These are phyloP conservation scores for Cataglyphis livida DNA, from an alignment of 2,888 invertebrate species.

Conservation along the genomic window DNA sequence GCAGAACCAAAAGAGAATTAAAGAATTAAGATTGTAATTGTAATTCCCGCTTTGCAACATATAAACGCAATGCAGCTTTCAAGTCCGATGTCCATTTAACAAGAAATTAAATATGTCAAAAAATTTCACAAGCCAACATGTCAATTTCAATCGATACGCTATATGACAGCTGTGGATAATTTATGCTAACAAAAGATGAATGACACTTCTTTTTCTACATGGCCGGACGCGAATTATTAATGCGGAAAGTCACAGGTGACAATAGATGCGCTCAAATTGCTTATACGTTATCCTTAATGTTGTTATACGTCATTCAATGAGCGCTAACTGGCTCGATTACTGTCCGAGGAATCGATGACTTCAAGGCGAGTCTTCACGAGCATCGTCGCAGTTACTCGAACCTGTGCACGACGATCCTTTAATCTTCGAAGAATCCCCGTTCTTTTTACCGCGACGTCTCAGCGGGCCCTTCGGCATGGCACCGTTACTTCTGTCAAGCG, in stretches of 20 bases:
- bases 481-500: constrained; percentile 43
- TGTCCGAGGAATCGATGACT: constrained; percentile 59
- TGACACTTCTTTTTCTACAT: not conserved
- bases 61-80: not conserved
- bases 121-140: not conserved
- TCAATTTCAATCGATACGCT: constrained; percentile 15
- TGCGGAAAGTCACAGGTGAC: constrained; percentile 66
- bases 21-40: not conserved
- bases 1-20: not conserved
- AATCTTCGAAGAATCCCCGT: constrained; percentile 48
- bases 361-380: constrained; percentile 56
- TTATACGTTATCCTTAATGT: constrained; percentile 64
- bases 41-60: not conserved
- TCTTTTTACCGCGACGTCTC: constrained; percentile 36
- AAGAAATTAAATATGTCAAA: not conserved
- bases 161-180: constrained; percentile 40
- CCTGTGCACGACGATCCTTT: constrained; percentile 44
- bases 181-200: constrained; percentile 28
- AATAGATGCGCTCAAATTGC: constrained; percentile 52
- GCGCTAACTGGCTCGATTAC: constrained; percentile 60
- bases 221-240: constrained; percentile 32
- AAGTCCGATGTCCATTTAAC: not conserved
- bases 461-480: constrained; percentile 32
- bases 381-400: constrained; percentile 27
- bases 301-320: constrained; percentile 58